Percentiles rank a stretch among this genome's conserved stretches.
Evolutionary conservation across 2,888 invertebrate species (phyloP).

Genomic region (Clunio marinus): DNA sequence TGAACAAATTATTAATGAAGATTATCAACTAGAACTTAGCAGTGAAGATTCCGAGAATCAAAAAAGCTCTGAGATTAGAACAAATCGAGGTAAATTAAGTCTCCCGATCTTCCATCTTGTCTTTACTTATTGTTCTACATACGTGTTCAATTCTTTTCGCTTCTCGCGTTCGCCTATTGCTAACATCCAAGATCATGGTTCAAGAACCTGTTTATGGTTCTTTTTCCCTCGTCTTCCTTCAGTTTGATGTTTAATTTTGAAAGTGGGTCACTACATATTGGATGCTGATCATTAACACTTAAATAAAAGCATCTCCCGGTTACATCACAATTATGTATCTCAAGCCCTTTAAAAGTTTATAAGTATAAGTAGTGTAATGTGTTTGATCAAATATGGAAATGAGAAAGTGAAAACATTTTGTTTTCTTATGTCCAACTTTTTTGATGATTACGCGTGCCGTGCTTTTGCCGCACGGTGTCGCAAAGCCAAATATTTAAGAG

Average conservation of each 20-base stretch:
- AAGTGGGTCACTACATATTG: no score
- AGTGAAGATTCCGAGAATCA: background rate
- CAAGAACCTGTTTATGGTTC: constrained; percentile 1
- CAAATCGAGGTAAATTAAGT: background rate
- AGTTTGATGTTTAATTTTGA: no score
- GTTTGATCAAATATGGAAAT: background rate
- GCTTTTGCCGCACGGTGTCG: no score
- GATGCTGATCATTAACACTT: background rate
- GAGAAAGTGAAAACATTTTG: constrained; percentile 19
- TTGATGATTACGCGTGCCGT: background rate
- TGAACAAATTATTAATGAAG: background rate
- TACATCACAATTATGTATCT: background rate
- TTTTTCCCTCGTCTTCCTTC: background rate
- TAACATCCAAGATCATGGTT: background rate
- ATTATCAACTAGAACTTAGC: background rate
- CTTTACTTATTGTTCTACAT: constrained; percentile 2
- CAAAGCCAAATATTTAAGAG: no score
- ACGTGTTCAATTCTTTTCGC: background rate
- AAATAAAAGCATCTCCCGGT: background rate
- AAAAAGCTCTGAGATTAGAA: background rate
- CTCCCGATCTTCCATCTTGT: background rate
- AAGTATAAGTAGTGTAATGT: background rate
- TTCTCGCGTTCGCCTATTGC: background rate
- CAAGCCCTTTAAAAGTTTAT: background rate
- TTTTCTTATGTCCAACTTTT: constrained; percentile 2